Conservation (phyloP, 2,797 vertebrate species). For the Hipposideros larvatus region DNA sequence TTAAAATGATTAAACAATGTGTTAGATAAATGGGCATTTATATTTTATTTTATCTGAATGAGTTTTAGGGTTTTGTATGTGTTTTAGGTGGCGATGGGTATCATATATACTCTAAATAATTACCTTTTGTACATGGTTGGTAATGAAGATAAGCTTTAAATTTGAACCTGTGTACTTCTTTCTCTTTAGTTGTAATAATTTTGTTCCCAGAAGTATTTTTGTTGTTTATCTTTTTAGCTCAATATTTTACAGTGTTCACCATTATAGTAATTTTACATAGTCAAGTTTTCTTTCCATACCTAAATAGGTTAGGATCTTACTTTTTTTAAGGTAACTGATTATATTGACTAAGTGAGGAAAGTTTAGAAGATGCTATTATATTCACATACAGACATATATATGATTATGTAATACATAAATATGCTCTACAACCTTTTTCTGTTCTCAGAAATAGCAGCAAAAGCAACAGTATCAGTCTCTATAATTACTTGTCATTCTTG, state of each 20-base stretch:
- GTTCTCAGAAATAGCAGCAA: neutral
- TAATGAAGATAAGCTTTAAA: constrained; percentile 1
- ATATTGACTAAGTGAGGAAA: constrained; percentile 22
- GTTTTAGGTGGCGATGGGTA: constrained; percentile 21
- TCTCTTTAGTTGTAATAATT: constrained; percentile 30
- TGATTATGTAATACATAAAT: neutral
- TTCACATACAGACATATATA: neutral
- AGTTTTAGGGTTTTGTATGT: constrained; percentile 34
- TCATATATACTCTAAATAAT: too few species aligned
- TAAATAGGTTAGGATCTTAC: neutral
- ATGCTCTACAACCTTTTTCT: neutral
- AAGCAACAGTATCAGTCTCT: neutral
- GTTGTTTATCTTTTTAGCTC: constrained; percentile 26
- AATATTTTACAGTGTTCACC: neutral
- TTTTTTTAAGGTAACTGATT: constrained; percentile 1
- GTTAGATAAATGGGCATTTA: neutral
- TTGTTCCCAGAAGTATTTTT: constrained; percentile 58
- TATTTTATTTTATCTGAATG: constrained; percentile 57
- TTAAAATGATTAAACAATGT: neutral
- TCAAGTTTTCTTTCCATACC: neutral
- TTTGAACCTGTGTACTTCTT: neutral
- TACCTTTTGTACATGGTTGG: neutral
- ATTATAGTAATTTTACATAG: constrained; percentile 20
- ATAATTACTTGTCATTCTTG: neutral
- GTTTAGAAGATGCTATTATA: constrained; percentile 27